phyloP scores from a whole-genome alignment of 1,140 invertebrate genomes.

The Drosophila auraria region DNA sequence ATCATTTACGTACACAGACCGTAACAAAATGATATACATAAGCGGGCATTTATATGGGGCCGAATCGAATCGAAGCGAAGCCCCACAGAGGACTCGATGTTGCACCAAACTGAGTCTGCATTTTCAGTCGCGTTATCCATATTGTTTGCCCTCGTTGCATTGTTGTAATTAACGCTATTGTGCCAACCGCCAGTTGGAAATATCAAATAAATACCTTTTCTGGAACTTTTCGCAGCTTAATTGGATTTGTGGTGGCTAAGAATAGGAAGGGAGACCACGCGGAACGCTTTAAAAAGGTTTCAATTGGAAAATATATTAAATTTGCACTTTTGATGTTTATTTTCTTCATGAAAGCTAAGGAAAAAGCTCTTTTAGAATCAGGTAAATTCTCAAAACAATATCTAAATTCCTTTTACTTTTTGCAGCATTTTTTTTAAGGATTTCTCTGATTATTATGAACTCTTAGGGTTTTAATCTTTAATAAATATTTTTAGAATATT shows the following conservation, averaged over 20 bases:
- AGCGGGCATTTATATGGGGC: slow-evolving; percentile 59
- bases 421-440: not conserved
- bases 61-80: slow-evolving; percentile 38
- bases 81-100: slow-evolving; percentile 55
- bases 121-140: slow-evolving; percentile 73
- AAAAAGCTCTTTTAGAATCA: not conserved
- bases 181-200: slow-evolving; percentile 33
- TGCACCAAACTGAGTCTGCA: slow-evolving; percentile 45
- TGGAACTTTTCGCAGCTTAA: slow-evolving; percentile 38
- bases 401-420: too few species aligned
- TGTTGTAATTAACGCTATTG: slow-evolving; percentile 43
- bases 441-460: too few species aligned
- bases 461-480: too few species aligned
- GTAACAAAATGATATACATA: slow-evolving; percentile 59
- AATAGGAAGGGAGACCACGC: not conserved
- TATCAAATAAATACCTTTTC: slow-evolving; percentile 59
- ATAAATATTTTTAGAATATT: too few species aligned
- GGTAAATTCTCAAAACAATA: not conserved
- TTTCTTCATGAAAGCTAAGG: not conserved
- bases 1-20: slow-evolving; percentile 29
- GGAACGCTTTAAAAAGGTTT: not conserved
- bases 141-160: slow-evolving; percentile 60
- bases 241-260: slow-evolving; percentile 57
- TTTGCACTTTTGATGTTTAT: not conserved
- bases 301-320: not conserved